phyloP scores from a whole-genome alignment of 2,113 vertebrate species.

The Phainopepla nitens region DNA sequence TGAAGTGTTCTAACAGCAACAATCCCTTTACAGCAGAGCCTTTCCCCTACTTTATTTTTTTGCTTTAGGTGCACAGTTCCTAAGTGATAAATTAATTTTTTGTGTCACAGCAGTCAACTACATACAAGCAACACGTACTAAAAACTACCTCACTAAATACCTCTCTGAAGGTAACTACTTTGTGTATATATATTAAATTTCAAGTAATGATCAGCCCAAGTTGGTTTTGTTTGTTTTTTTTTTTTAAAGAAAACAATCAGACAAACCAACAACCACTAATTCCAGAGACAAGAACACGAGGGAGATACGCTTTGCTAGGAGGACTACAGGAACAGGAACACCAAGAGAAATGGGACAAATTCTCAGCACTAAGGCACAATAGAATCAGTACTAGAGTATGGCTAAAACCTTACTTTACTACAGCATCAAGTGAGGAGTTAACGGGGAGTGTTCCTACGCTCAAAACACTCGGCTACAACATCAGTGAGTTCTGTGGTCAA shows the following conservation, averaged over 20 bases:
- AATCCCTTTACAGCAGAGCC: background rate
- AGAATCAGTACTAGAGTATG: conserved; percentile 44
- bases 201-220: conserved; percentile 14
- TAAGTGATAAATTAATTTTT: background rate
- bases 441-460: background rate
- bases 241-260: background rate
- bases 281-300: background rate
- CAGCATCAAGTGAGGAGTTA: background rate
- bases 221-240: background rate
- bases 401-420: conserved; percentile 33
- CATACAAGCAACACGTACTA: background rate
- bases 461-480: background rate
- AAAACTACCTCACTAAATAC: background rate
- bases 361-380: conserved; percentile 64
- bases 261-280: background rate
- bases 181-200: background rate
- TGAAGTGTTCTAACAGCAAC: background rate
- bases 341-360: background rate
- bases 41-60: background rate
- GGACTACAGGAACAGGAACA: background rate
- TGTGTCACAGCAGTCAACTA: background rate
- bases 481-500: background rate
- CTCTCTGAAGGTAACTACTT: background rate
- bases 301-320: background rate
- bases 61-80: background rate